These are phyloP conservation scores for Oxystoma pomonae DNA, from an alignment of 2,888 invertebrate genomes.

Conservation along the genomic window DNA sequence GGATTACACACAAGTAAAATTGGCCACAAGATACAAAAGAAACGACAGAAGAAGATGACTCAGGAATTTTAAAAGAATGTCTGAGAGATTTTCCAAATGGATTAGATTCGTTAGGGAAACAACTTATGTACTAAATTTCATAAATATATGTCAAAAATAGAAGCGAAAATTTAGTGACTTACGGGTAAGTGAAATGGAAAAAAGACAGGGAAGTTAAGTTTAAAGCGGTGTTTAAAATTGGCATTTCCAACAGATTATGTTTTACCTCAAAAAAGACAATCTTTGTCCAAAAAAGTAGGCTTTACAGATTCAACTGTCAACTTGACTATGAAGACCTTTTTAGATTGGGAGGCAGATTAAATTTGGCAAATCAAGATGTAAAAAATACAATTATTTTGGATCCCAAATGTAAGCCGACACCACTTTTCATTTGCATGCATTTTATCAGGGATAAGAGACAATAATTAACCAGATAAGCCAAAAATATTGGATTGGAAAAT, in stretches of 20 bases:
- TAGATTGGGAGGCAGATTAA: constrained; percentile 5
- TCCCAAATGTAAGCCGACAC: constrained; percentile 11
- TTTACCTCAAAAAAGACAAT: not conserved
- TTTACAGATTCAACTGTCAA: not conserved
- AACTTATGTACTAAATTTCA: not conserved
- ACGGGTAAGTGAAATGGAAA: not conserved
- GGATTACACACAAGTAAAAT: not conserved
- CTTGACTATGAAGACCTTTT: constrained; percentile 2
- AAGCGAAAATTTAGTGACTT: not conserved
- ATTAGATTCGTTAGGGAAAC: not conserved
- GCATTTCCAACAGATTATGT: not conserved
- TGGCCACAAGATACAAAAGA: not conserved
- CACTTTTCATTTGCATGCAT: constrained; percentile 10
- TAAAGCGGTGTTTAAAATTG: not conserved
- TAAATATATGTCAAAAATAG: not conserved
- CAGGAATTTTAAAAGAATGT: not conserved
- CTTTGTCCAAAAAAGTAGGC: not conserved
- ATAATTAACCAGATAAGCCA: constrained; percentile 11
- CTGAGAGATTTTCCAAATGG: constrained; percentile 12
- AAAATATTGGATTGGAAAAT: constrained; percentile 11
- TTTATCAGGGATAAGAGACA: constrained; percentile 13
- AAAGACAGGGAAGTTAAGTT: not conserved
- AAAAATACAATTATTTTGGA: not conserved
- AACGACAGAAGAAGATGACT: not conserved
- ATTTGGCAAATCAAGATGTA: not conserved